A percentile compares a stretch with the other conserved stretches of the same genome.
Conservation (phyloP, 2,797 vertebrate species). For the Pipistrellus pygmaeus region DNA sequence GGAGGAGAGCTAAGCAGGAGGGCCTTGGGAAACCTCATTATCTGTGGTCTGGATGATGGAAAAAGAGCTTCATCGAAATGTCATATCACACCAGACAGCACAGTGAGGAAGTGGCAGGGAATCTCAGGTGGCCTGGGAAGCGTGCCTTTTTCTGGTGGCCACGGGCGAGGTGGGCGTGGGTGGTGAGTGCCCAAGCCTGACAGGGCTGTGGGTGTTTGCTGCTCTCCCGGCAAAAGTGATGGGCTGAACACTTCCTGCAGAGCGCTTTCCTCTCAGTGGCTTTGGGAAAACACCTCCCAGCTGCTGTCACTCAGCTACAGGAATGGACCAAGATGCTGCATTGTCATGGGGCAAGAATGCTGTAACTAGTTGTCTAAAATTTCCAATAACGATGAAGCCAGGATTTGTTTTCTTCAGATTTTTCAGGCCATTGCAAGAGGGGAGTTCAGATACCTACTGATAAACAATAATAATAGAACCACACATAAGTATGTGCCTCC, state of each 20-base stretch:
- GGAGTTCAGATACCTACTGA: background rate
- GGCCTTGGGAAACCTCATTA: background rate
- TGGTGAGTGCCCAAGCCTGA: fast-evolving
- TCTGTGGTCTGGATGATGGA: background rate
- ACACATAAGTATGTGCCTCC: too few relatives aligned
- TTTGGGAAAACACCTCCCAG: background rate
- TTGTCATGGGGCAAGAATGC: background rate
- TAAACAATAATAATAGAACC: background rate
- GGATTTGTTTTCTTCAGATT: background rate
- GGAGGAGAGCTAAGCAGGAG: background rate
- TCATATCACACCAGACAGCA: background rate
- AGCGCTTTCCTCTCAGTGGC: background rate
- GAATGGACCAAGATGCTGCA: background rate
- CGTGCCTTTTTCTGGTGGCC: background rate
- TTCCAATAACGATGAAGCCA: background rate
- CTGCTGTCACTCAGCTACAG: background rate
- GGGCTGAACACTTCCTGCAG: background rate
- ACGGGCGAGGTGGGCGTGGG: background rate
- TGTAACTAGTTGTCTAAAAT: background rate
- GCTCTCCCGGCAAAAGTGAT: background rate
- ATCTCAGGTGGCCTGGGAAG: background rate
- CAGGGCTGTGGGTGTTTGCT: background rate
- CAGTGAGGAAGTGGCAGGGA: background rate
- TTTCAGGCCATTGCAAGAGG: background rate
- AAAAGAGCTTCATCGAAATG: background rate